A percentile compares a stretch with the other conserved stretches of the same genome.
Evolutionary conservation across 2,113 vertebrate genomes (phyloP).

Genomic region (Poicephalus gulielmi): DNA sequence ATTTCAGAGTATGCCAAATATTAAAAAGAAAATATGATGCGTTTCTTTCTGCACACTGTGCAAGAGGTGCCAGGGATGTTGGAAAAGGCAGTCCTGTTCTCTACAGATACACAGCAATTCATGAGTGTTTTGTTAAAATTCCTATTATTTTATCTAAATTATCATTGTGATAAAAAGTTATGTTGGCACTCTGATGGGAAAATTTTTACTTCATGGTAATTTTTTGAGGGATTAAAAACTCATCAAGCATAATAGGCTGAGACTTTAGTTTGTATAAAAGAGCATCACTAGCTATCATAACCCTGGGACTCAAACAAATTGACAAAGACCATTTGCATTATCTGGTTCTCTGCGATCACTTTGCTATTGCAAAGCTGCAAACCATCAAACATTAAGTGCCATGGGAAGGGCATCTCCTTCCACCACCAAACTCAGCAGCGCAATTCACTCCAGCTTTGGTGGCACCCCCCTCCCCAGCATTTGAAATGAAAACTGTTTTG

Average conservation of each 20-base stretch:
- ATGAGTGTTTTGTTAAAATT: neutral
- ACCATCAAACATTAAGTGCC: fast-evolving
- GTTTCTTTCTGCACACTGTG: neutral
- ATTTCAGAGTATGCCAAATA: neutral
- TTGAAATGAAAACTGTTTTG: neutral
- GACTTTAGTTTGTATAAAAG: neutral
- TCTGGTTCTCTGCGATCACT: neutral
- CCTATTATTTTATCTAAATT: neutral
- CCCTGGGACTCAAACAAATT: neutral
- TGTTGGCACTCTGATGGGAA: neutral
- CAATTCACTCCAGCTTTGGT: neutral
- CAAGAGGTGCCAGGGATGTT: neutral
- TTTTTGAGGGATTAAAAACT: neutral
- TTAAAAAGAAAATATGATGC: fast-evolving
- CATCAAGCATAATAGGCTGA: neutral
- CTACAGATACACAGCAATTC: neutral
- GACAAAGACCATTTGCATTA: neutral
- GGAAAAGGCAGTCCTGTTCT: neutral
- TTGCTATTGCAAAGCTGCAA: neutral
- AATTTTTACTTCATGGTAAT: neutral
- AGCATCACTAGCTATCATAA: neutral
- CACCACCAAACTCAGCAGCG: neutral
- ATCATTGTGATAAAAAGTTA: neutral
- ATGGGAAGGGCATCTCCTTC: fast-evolving
- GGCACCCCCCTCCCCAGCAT: neutral